Evolutionary conservation across 2,797 vertebrate species (phyloP), one percentile per base, ranked within the genome.

Genomic region (Tenualosa ilisha): DNA sequence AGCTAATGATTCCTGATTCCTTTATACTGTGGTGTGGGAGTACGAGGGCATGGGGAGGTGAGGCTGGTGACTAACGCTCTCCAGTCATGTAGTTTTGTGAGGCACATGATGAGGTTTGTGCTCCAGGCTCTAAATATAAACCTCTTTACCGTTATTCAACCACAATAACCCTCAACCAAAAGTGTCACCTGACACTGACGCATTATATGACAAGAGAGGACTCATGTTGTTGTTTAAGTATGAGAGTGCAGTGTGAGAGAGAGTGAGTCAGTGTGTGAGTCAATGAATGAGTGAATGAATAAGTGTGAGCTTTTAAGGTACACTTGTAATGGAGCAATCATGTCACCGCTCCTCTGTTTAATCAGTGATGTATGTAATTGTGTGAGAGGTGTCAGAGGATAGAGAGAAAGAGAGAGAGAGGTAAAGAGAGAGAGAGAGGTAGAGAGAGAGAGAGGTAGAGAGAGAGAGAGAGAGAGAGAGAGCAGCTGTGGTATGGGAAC

Each of bases 401-500:
- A 37, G 2, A 15, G 31, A 15, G 7, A 72, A 2, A 40, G 12
- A 72, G 31, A 72, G 15, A 26, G n/a, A 65, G 61, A 12, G 24
- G 9, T 8, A 26, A 2, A 31, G 24, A 65, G 24, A 12, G 9
- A 65, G 24, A 65, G 24, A 31, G 24, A 11, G n/a, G 12, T 1
- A 31, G 26, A 31, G 63, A 31, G 24, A 17, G 65, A 37, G 65
- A 24, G n/a, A 24, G 59, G 15, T 8, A 24, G 8, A 63, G 0
- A 24, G n/a, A 61, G 22, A 11, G n/a, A 24, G n/a, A 24, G 59
- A 72, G 65, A 72, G 65, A 37, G 65, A 72, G 26, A 72, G 12
- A 37, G 31, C 3, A 37, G 65, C 65, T 72, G 43, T 61, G 81
- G 81, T 59, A 22, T 81, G 50, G 81, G 82, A 85, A 88, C 84